Percentiles rank a stretch among this genome's conserved stretches.
phyloP scores from a whole-genome alignment of 1,140 invertebrate species.

The Notospermus geniculatus region DNA sequence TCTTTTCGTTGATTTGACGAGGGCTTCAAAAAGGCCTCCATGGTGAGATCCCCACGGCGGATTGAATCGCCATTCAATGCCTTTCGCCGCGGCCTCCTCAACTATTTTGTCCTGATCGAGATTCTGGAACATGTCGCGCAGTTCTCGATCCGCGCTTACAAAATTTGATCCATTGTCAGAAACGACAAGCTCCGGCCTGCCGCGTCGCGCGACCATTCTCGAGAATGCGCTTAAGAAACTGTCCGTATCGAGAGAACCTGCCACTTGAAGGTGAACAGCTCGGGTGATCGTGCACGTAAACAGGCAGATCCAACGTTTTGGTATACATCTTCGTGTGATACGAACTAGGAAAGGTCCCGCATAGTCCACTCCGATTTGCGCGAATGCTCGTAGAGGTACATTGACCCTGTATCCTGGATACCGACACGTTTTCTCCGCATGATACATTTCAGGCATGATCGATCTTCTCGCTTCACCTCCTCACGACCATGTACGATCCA shows the following conservation, averaged over 20 bases:
- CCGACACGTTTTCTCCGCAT: no score
- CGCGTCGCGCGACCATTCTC: constrained; percentile 8
- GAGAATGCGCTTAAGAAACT: constrained; percentile 14
- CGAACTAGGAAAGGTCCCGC: no score
- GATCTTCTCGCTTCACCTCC: no score
- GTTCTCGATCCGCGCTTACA: constrained; percentile 14
- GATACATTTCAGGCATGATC: no score
- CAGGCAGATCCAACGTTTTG: constrained; percentile 17
- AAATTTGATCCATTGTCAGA: constrained; percentile 23
- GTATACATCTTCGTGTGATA: constrained; percentile 6
- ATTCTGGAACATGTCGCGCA: background rate
- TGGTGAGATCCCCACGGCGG: constrained; percentile 15
- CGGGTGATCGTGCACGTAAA: constrained; percentile 18
- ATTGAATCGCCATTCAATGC: background rate
- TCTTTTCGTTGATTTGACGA: constrained; percentile 12
- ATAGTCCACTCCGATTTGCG: no score
- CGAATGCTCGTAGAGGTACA: no score
- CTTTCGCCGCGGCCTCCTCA: no score
- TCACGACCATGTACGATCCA: no score
- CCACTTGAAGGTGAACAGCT: constrained; percentile 20
- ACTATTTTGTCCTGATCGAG: background rate
- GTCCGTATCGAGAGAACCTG: constrained; percentile 12
- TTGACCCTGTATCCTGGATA: no score
- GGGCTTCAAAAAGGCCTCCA: constrained; percentile 13
- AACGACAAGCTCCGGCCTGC: constrained; percentile 7